Evolutionary conservation across 2,888 invertebrate species (phyloP), one percentile per base, ranked within the genome.

Genomic region (Chrysolina americana): DNA sequence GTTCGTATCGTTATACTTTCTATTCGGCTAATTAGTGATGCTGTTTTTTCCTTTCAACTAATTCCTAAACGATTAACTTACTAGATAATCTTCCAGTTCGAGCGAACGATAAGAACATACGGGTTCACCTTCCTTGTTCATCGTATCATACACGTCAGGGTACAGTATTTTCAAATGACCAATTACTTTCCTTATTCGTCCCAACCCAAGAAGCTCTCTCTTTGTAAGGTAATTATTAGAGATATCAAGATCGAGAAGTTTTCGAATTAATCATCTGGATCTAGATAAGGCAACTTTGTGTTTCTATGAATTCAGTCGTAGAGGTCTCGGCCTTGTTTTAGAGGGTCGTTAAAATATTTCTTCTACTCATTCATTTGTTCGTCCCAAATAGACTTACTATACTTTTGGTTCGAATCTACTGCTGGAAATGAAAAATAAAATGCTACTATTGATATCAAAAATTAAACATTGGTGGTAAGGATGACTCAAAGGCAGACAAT

Each of bases 171-270:
- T 66, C 50, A 21, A 65, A 47, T 65, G 9, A 28, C 47, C 47
- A 28, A 13, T 50, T 48, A 66, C 66, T 66, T 66, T 66, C 66
- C 66, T 66, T 66, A 66, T 66, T 50, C 11, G 66, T 66, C 50
- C 28, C 66, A 50, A 48, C 66, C 66, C 66, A 17, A 53, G 53
- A 28, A 66, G 66, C 66, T 66, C 66, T 66, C 50, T 66, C 66
- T 19, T 21, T 15, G 41, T 44, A 50, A 48, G 66, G 48, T 41
- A 66, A 66, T 66, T 66, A 50, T n/a, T 28, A 10, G 50, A 66
- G 50, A 48, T 50, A 66, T 66, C 48, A 50, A 66, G 23, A 50
- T n/a, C 21, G 50, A 66, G 65, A 50, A 23, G 50, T 47, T 23
- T 47, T 21, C n/a, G 65, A 65, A 47, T 44, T 21, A 13, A 53